phyloP scores from a whole-genome alignment of 1,140 invertebrate genomes.

The Solenopsis invicta region DNA sequence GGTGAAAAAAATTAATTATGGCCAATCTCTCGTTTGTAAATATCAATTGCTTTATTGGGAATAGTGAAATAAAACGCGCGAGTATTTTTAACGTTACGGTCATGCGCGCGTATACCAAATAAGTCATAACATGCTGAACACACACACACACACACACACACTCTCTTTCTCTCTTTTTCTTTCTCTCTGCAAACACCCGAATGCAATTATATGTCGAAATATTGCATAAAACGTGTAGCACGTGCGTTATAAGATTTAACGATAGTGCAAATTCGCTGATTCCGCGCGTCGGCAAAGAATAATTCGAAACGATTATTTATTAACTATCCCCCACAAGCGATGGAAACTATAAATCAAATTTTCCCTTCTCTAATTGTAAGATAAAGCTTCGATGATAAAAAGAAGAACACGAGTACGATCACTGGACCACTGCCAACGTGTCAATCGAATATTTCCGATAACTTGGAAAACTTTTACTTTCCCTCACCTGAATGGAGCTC shows the following conservation, averaged over 20 bases:
- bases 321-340: not conserved
- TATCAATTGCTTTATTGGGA: not conserved
- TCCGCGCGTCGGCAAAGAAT: not conserved
- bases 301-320: not conserved
- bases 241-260: constrained; percentile 9
- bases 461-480: not conserved
- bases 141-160: not conserved
- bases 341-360: constrained; percentile 4
- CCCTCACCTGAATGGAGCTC: not conserved
- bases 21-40: constrained; percentile 16
- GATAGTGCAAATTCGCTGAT: not conserved
- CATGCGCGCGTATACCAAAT: constrained; percentile 20
- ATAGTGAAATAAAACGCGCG: constrained; percentile 14
- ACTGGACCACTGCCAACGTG: constrained; percentile 51
- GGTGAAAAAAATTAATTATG: constrained; percentile 22
- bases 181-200: constrained; percentile 30
- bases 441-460: constrained; percentile 17
- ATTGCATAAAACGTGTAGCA: constrained; percentile 36
- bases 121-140: constrained; percentile 37
- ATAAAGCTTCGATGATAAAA: constrained; percentile 7
- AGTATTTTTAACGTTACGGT: constrained; percentile 30
- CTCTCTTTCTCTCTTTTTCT: too few species aligned
- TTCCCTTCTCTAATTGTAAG: not conserved
- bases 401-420: constrained; percentile 1
- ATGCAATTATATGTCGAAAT: constrained; percentile 40